Base-by-base conservation (phyloP, 2,113 vertebrate species). In the Hippoglossus stenolepis region DNA sequence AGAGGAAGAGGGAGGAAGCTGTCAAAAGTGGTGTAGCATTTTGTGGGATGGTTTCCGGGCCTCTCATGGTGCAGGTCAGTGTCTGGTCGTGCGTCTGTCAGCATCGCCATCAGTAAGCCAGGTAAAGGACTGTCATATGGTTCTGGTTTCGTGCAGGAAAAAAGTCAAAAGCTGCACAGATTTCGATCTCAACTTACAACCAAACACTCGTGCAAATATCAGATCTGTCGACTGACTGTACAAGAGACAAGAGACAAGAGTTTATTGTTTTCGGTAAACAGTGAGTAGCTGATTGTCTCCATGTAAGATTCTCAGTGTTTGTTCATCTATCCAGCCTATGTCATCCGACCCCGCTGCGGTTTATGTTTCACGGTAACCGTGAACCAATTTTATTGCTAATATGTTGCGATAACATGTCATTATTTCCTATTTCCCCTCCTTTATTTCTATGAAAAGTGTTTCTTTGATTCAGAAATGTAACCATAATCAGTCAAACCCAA, bases 401-500 rank as follows among this genome's bases (percentile, higher is more conserved):
- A 77, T 73, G 56, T 71, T 78, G 26, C 47, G 53, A 65, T 53
- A 69, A 73, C 51, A 59, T 83, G 54, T 68, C 21, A 74, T 77
- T 79, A 72, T 77, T 86, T 75, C 51, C 35, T 43, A 68, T 70
- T 84, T 66, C 38, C 71, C 23, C 35, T 56, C 35, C 24, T 79
- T 79, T 72, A 60, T 73, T 80, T 74, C 62, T 63, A 65, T 73
- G 28, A 86, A 31, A 80, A 70, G 75, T 26, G 21, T 65, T 70
- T 77, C 75, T 63, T 84, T 76, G 64, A 77, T 89, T 84, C 65
- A 70, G 40, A 79, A 68, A 79, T 73, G 3, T 17, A 84, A 60
- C 78, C 65, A 28, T 54, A 65, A 31, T 31, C 57, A 79, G 51
- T 80, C 28, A 49, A 87, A 84, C 80, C 75, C 82, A 82, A 82